These are phyloP conservation scores for Tragelaphus buxtoni DNA, from an alignment of 2,113 vertebrate species.

Conservation along the genomic window DNA sequence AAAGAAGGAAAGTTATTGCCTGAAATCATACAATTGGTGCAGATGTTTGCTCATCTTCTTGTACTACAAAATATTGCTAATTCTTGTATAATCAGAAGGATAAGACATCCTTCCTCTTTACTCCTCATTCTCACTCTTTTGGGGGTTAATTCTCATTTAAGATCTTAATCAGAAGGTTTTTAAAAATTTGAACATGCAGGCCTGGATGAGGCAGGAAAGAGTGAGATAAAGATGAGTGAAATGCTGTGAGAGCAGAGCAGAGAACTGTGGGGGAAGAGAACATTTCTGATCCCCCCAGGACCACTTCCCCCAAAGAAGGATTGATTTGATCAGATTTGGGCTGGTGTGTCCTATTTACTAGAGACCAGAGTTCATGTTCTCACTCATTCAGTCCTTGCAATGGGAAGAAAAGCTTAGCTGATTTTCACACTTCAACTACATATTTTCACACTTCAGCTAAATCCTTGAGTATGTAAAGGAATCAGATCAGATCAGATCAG, in stretches of 20 bases:
- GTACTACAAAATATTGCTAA: background rate
- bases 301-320: background rate
- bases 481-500: background rate
- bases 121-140: background rate
- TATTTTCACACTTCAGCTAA: background rate
- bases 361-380: background rate
- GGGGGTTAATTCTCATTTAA: background rate
- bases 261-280: background rate
- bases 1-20: background rate
- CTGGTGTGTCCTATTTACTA: background rate
- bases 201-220: background rate
- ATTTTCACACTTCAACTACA: background rate
- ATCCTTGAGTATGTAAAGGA: background rate
- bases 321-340: background rate
- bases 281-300: background rate
- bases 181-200: background rate
- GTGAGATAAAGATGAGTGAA: background rate
- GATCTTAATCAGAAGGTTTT: background rate
- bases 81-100: background rate
- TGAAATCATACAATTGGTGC: background rate
- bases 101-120: background rate
- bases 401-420: background rate
- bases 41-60: background rate
- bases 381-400: background rate
- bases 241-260: background rate